phyloP scores from a whole-genome alignment of 2,888 invertebrate species.

The Corythucha ciliata region DNA sequence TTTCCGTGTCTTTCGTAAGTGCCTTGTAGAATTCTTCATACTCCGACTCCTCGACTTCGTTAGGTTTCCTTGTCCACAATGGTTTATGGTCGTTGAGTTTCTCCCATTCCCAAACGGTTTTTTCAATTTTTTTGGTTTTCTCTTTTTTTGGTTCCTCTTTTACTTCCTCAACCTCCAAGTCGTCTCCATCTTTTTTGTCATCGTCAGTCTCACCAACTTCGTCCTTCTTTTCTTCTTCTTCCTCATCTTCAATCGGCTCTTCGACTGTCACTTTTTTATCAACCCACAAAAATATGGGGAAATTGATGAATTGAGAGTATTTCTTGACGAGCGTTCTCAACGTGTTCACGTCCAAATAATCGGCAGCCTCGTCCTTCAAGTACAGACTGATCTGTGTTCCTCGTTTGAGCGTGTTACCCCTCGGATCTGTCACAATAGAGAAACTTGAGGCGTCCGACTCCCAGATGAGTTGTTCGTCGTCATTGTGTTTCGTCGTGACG shows the following conservation, averaged over 20 bases:
- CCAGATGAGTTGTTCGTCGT: conserved; percentile 93
- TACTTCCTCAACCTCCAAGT: conserved; percentile 61
- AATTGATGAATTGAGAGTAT: conserved; percentile 99
- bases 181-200: conserved; percentile 50
- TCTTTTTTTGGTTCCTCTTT: conserved; percentile 57
- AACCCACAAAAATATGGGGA: conserved; percentile 93
- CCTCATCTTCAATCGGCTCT: conserved; percentile 47
- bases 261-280: conserved; percentile 48
- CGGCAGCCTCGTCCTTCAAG: conserved; percentile 93
- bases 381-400: conserved; percentile 83
- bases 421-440: conserved; percentile 84
- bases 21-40: conserved; percentile 93
- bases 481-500: conserved; percentile 91
- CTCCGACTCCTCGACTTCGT: conserved; percentile 76
- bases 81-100: conserved; percentile 94
- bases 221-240: conserved; percentile 43
- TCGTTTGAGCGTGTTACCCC: conserved; percentile 81
- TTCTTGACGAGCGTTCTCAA: conserved; percentile 86
- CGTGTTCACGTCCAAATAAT: conserved; percentile 88
- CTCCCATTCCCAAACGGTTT: conserved; percentile 98
- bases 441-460: conserved; percentile 90
- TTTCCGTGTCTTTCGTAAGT: conserved; percentile 77
- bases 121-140: conserved; percentile 80
- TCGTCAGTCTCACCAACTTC: conserved; percentile 47
- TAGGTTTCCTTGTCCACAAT: conserved; percentile 91